Evolutionary conservation across 2,888 invertebrate species (phyloP).

Genomic region (Uropetala carovei): DNA sequence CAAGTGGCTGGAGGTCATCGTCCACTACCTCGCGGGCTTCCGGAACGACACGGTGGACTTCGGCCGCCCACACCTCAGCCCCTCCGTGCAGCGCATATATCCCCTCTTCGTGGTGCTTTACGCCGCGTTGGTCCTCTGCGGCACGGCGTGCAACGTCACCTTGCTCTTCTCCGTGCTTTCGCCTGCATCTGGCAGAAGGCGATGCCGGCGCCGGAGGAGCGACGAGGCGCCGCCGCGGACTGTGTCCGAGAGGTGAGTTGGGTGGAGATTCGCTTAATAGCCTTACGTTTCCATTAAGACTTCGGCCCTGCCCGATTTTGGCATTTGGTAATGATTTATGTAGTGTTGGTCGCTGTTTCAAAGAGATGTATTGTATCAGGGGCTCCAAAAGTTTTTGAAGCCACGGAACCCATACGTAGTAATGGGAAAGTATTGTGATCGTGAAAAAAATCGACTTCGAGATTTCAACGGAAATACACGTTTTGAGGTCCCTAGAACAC

Average conservation of each 20-base stretch:
- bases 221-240: slow-evolving; percentile 7
- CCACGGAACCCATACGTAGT: too few species aligned
- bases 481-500: too few species aligned
- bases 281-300: too few species aligned
- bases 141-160: slow-evolving; percentile 79
- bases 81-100: slow-evolving; percentile 78
- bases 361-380: too few species aligned
- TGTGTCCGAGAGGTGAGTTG: neutral
- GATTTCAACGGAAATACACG: too few species aligned
- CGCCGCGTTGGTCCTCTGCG: slow-evolving; percentile 78
- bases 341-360: too few species aligned
- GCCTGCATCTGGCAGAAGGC: slow-evolving; percentile 71
- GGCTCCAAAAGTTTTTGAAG: too few species aligned
- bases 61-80: slow-evolving; percentile 79
- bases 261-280: too few species aligned
- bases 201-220: neutral
- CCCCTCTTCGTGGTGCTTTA: slow-evolving; percentile 82
- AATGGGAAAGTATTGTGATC: too few species aligned
- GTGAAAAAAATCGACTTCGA: too few species aligned
- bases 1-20: slow-evolving; percentile 72
- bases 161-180: slow-evolving; percentile 76
- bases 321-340: too few species aligned
- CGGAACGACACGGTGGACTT: slow-evolving; percentile 77
- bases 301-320: too few species aligned
- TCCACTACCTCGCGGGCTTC: slow-evolving; percentile 73